Evolutionary conservation across 2,113 vertebrate genomes (phyloP), one percentile per base, ranked within the genome.

Genomic region (Pycnonotus jocosus): DNA sequence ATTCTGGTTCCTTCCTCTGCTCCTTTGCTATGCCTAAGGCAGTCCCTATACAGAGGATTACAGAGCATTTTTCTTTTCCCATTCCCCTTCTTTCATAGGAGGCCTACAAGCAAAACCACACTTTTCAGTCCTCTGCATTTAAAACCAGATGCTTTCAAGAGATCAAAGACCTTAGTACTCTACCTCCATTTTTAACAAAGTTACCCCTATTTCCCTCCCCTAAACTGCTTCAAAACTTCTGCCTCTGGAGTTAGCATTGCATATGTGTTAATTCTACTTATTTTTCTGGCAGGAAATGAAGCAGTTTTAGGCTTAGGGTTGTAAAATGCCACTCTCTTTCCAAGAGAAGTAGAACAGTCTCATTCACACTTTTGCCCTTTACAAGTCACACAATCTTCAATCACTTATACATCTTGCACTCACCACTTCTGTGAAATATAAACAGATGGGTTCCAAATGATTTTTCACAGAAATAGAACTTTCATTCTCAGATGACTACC

Each of bases 281-380:
- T 40, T 69, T 83, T 96, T 91, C 72, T 88, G 92, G 56, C 85
- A 95, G 42, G 45, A 81, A 82, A 81, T 79, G 28, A 92, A 88
- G 74, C 30, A 11, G n/a, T 73, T 93, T 79, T 78, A 96, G 64
- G 25, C 57, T 57, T 2, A 35, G 30, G 24, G 35, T 65, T 94
- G 84, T 64, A 92, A 90, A 96, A 88, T 68, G 78, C 62, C 91
- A 66, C 50, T 69, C 60, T 79, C 22, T 74, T 85, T 94, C 78
- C 72, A 93, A 77, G 12, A 87, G 57, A 92, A 93, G 64, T 79
- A 88, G 91, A 96, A 28, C 72, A 96, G 85, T 66, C 91, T 95
- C 95, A 87, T 92, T 96, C 85, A 92, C 95, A 95, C 86, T 94
- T 86, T 74, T 95, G 96, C 90, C 96, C 96, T 97, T 97, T 97